Base-by-base conservation (phyloP, 2,888 invertebrate genomes). In the Resseliella maxima region DNA sequence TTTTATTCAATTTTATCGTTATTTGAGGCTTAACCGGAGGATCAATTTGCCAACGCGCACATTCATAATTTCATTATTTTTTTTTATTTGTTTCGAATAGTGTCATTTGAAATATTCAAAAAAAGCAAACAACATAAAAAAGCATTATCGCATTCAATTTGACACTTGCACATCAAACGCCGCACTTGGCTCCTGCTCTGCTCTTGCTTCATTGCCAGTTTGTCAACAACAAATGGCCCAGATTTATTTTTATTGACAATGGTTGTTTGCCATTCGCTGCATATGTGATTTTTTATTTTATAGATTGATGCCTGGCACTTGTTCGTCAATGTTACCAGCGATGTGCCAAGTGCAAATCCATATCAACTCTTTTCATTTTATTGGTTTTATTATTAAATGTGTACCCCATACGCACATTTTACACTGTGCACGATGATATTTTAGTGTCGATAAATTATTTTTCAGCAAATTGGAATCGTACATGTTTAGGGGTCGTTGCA, bases 361-460 rank as follows among this genome's bases (percentile, higher is more conserved):
- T 83, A 38, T 38, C 38, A 83, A 83, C 83, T 83, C 83, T 83
- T 83, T 59, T 83, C 27, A 83, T 83, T 38, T 83, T 83, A 83
- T 83, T 83, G 83, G 83, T 83, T 83, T 83, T 83, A 83, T 83
- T 83, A 83, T 83, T 83, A 83, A 83, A 83, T 83, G 38, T 83
- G 83, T 38, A n/a, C 83, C 83, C 83, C 24, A 83, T 38, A n/a
- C 83, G 38, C 36, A 38, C 38, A n/a, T 24, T 72, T 72, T 31
- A 59, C 24, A n/a, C 24, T 59, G 27, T 27, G 72, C 18, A 31
- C 35, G 12, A 15, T 35, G n/a, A n/a, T n/a, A n/a, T 38, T 83
- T 83, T 83, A 83, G 24, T 38, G 12, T 12, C 83, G 38, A 83
- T 83, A 38, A 83, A 38, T 83, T 83, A 83, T 83, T 83, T 83